Evolutionary conservation across 2,113 vertebrate genomes (phyloP).

Genomic region (Carlito syrichta): DNA sequence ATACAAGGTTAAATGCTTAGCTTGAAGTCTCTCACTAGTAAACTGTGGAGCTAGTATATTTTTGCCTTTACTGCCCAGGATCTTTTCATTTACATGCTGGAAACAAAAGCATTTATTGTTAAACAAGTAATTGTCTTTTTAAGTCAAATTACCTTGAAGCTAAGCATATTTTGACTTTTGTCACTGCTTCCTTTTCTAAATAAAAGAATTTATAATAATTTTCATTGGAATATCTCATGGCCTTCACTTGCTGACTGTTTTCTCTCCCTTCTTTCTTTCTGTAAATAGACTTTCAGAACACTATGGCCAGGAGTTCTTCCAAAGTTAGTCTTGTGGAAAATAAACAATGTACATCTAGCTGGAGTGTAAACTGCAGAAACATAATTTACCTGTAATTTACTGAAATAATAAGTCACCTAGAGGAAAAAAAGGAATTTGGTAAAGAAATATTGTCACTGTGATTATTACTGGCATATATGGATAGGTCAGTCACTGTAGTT

Average conservation of each 20-base stretch:
- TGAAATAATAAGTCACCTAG: constrained; percentile 67
- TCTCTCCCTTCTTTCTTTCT: constrained; percentile 9
- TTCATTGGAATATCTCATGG: not conserved
- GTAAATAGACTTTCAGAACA: constrained; percentile 65
- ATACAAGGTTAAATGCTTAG: not conserved
- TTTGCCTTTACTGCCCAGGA: not conserved
- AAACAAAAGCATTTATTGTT: not conserved
- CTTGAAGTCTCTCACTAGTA: not conserved
- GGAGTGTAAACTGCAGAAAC: constrained; percentile 52
- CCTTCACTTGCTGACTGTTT: not conserved
- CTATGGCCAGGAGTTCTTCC: constrained; percentile 70
- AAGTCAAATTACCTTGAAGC: not conserved
- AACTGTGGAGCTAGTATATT: not conserved
- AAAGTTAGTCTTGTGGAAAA: constrained; percentile 71
- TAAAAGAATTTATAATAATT: constrained; percentile 44
- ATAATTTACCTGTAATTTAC: constrained; percentile 58
- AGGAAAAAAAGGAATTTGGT: constrained; percentile 5
- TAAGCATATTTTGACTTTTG: not conserved
- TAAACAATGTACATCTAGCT: constrained; percentile 67
- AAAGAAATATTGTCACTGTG: constrained; percentile 51
- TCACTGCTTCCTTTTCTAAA: not conserved
- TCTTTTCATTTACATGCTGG: not conserved
- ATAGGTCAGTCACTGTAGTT: constrained; percentile 49
- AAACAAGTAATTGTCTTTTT: not conserved
- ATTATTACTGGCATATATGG: constrained; percentile 39